Base-by-base conservation (phyloP, 2,113 vertebrate genomes). In the Dipodomys merriami region DNA sequence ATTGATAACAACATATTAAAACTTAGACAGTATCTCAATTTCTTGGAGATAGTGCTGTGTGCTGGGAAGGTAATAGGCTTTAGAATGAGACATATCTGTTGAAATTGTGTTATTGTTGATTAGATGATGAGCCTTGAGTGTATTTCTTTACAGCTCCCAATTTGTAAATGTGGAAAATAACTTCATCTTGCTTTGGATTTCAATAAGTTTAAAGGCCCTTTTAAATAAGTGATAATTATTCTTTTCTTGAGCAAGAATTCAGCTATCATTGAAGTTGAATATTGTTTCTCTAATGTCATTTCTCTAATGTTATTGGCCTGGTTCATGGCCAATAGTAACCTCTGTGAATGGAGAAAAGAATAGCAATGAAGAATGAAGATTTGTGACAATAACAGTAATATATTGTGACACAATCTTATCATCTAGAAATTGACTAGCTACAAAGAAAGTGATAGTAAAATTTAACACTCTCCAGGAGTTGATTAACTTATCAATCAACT, bases 221-320 rank as follows among this genome's bases (percentile, higher is more conserved):
- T 77, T 84, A 74, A 71, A 39, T 49, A 93, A 72, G 19, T 46
- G 18, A n/a, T 80, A 49, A 57, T 79, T 68, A 25, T 35, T 69
- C 78, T 84, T 67, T 1, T 23, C 9, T 39, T 22, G 72, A 81
- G 74, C 18, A 95, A 90, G 72, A 53, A 86, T 91, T 96, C 39
- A 88, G 76, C 16, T 82, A 91, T 83, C 20, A 79, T 23, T 88
- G 27, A 95, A 77, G 25, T 69, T 78, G 80, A 76, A 68, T 71
- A n/a, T 35, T 88, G 49, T 85, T 91, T 93, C 30, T 69, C 65
- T 82, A 90, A 46, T 76, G 4, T 88, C 84, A 53, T 65, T 86
- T 95, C 73, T 90, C 53, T 57, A 57, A 19, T 57, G 53, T 57
- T 57, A 57, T 57, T 57, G 69, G 65, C 7, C 7, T 91, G 13